phyloP scores from a whole-genome alignment of 2,113 vertebrate genomes.

The Oriolus oriolus region DNA sequence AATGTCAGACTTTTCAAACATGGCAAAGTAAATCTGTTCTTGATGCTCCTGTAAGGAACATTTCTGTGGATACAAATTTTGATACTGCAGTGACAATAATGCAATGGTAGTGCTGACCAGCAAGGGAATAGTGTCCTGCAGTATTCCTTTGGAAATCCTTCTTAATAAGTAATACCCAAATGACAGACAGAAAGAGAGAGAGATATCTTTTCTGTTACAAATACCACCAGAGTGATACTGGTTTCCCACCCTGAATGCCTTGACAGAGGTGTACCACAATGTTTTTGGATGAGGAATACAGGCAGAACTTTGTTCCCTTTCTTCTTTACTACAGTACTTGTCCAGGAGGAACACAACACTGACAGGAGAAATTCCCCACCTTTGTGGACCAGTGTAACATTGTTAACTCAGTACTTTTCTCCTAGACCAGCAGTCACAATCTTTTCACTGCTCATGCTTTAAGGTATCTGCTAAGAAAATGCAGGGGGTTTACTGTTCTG shows the following conservation, averaged over 20 bases:
- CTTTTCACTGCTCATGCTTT: neutral
- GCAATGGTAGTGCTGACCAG: neutral
- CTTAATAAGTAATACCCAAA: neutral
- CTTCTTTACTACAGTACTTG: neutral
- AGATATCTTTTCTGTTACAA: neutral
- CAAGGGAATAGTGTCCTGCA: neutral
- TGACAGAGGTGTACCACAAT: neutral
- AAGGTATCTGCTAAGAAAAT: neutral
- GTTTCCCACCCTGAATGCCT: neutral
- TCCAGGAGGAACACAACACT: neutral
- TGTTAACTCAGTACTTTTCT: neutral
- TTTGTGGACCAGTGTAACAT: neutral
- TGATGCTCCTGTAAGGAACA: neutral
- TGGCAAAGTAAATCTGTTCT: neutral
- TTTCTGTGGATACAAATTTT: neutral
- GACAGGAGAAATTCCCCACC: neutral
- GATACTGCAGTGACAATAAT: neutral
- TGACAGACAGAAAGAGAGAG: neutral
- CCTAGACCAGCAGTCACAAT: neutral
- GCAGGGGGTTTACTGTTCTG: neutral
- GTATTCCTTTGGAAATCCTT: neutral
- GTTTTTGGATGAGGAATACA: neutral
- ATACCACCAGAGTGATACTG: neutral
- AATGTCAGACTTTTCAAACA: conserved; percentile 33
- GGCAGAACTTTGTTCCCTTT: neutral